phyloP scores from a whole-genome alignment of 2,888 invertebrate species.

The Scotopteryx bipunctaria region DNA sequence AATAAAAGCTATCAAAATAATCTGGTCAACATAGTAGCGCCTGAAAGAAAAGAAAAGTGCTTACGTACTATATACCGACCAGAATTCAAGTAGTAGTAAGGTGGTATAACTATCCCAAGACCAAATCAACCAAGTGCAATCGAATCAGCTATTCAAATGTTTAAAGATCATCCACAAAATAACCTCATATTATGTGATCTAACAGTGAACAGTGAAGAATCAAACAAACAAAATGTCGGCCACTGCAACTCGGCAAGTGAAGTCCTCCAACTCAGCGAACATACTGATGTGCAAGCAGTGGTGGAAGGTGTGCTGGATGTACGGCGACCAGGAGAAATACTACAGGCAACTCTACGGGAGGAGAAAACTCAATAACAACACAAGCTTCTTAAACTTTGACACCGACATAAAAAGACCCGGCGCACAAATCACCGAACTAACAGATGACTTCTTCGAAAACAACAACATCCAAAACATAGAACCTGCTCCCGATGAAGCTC shows the following conservation, averaged over 20 bases:
- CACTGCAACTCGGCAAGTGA: conserved; percentile 78
- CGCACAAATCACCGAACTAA: conserved; percentile 79
- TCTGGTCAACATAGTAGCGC: no score
- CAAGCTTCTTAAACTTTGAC: conserved; percentile 63
- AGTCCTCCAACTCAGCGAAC: conserved; percentile 85
- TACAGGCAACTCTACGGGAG: conserved; percentile 91
- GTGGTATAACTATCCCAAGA: no score
- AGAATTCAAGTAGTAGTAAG: no score
- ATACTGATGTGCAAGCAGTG: conserved; percentile 93
- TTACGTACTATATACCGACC: no score
- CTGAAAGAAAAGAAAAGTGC: no score
- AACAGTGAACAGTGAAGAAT: conserved; percentile 35
- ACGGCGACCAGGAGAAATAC: conserved; percentile 93
- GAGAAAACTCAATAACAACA: conserved; percentile 70
- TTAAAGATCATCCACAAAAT: conserved; percentile 30
- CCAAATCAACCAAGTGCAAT: conserved; percentile 4
- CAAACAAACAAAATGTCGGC: conserved; percentile 68
- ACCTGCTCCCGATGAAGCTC: conserved; percentile 70
- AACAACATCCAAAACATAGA: conserved; percentile 60
- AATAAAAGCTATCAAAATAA: no score
- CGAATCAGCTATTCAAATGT: background rate
- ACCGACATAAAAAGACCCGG: conserved; percentile 70
- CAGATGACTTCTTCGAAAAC: conserved; percentile 75
- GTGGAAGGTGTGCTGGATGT: conserved; percentile 96
- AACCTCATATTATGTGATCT: conserved; percentile 24